Base-by-base conservation (phyloP, 2,113 vertebrate species). In the Percina caprodes region DNA sequence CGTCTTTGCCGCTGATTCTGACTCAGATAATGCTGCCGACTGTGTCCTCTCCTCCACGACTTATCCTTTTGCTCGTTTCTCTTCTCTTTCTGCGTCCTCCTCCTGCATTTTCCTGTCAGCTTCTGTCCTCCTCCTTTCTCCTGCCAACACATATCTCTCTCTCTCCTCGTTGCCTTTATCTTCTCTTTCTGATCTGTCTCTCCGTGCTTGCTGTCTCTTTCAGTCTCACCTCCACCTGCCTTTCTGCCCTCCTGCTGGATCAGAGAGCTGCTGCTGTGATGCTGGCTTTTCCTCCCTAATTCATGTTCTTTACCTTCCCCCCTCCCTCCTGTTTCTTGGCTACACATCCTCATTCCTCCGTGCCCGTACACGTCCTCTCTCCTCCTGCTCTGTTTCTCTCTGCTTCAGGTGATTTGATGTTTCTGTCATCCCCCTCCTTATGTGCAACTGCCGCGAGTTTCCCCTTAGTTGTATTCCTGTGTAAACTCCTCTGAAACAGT, bases 201-300 rank as follows among this genome's bases (percentile, higher is more conserved):
- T 58, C 13, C 33, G 11, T 23, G 26, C 46, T 52, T 55, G 45
- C 45, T 55, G 30, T 70, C 45, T 65, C 2, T 54, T 14, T 69
- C 46, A 49, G n/a, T 4, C 19, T 42, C 30, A 42, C 59, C 19
- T 48, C 79, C 55, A 11, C 58, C 23, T 54, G 35, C 23, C 46
- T 70, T 71, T 77, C 77, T n/a, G 18, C 77, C 21, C 68, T 79
- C 80, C 84, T 24, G 56, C 77, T 49, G 81, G 60, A 66, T 89
- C 84, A 80, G 69, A 81, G 59, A 52, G 49, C 24, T 33, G 52
- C 67, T 56, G 61, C 77, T 72, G n/a, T 55, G n/a, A 35, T 5
- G 11, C 66, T 84, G 45, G 3, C 16, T 55, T 68, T 46, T 77
- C 56, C 49, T 77, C 7, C 18, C 4, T 49, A 14, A 63, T 26